Percentiles rank a stretch among this genome's conserved stretches.
Evolutionary conservation across 1,140 invertebrate genomes (phyloP).

Genomic region (Pentalonia nigronervosa): DNA sequence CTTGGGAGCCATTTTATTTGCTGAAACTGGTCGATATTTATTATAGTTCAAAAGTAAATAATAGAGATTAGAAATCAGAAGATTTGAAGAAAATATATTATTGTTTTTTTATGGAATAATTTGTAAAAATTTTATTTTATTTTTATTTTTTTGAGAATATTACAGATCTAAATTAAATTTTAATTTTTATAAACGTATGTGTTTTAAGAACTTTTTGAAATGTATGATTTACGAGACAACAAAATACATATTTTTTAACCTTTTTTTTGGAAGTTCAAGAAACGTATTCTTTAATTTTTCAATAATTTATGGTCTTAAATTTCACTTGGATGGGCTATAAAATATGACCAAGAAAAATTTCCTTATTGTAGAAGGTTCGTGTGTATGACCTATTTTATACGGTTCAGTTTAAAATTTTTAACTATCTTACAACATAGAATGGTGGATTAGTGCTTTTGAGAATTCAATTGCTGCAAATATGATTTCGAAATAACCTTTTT

Average conservation of each 20-base stretch:
- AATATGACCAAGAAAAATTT: background rate
- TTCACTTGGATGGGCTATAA: background rate
- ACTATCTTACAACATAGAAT: background rate
- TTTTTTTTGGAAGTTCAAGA: background rate
- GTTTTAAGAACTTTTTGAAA: background rate
- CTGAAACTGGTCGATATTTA: too few species aligned
- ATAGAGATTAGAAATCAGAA: too few species aligned
- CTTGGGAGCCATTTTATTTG: too few species aligned
- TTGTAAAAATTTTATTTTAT: too few species aligned
- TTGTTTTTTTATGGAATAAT: too few species aligned
- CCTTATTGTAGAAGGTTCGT: background rate
- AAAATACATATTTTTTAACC: background rate
- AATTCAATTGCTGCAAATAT: background rate
- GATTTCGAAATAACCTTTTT: background rate
- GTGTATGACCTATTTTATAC: background rate
- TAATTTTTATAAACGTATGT: background rate
- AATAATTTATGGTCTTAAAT: constrained; percentile 19
- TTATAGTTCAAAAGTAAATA: too few species aligned
- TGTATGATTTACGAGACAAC: background rate
- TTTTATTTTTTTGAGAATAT: background rate
- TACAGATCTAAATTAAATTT: background rate
- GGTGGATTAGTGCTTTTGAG: background rate
- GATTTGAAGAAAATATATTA: too few species aligned
- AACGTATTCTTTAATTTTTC: background rate
- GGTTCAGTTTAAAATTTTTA: background rate